phyloP scores from a whole-genome alignment of 1,140 invertebrate genomes.

The Euborellia annulipes region DNA sequence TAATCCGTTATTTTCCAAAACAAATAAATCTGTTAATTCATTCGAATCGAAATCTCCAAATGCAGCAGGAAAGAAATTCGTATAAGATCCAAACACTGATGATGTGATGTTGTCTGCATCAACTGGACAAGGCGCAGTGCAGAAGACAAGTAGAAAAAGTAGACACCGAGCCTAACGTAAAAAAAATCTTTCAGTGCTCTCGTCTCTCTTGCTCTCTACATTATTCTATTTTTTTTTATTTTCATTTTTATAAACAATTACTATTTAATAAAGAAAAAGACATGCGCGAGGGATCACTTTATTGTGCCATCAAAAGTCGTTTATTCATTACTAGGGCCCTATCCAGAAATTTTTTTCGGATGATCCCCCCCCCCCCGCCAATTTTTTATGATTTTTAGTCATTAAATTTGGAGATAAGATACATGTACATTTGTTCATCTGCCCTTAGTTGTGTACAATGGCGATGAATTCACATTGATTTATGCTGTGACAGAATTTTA shows the following conservation, averaged over 20 bases:
- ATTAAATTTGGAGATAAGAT: too few relatives aligned
- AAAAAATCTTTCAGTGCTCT: background rate
- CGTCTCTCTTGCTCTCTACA: background rate
- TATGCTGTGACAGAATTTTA: too few relatives aligned
- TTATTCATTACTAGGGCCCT: too few relatives aligned
- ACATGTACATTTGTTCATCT: too few relatives aligned
- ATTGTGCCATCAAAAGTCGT: too few relatives aligned
- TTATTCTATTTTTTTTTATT: background rate
- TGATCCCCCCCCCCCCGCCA: too few relatives aligned
- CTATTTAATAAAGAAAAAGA: background rate
- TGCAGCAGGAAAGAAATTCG: slow-evolving; percentile 64
- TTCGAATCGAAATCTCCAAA: slow-evolving; percentile 96
- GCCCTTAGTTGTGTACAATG: too few relatives aligned
- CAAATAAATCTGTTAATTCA: slow-evolving; percentile 84
- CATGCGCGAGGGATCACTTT: too few relatives aligned
- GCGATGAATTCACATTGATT: too few relatives aligned
- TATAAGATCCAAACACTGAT: slow-evolving; percentile 43
- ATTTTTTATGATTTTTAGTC: too few relatives aligned
- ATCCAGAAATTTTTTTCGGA: too few relatives aligned
- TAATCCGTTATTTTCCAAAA: slow-evolving; percentile 47
- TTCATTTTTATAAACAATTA: background rate
- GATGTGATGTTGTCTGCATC: slow-evolving; percentile 33
- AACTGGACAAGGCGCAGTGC: background rate
- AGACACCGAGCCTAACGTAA: background rate
- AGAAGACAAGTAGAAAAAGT: background rate